phyloP scores from a whole-genome alignment of 2,888 invertebrate genomes.

The Ormyrus labotus region DNA sequence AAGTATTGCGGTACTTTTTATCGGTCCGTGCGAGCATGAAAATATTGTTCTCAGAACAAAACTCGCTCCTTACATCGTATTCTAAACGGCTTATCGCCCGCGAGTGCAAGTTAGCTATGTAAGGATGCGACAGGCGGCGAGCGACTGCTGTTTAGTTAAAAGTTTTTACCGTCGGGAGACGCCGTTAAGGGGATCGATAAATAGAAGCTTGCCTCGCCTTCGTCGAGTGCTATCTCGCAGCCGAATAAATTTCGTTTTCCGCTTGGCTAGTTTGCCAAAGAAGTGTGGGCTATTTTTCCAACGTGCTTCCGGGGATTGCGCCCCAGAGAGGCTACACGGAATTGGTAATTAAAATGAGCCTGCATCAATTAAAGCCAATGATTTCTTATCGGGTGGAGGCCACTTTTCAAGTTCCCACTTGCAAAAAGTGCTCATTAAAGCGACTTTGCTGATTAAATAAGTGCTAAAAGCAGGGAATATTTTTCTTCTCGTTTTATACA shows the following conservation, averaged over 20 bases:
- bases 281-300: conserved; percentile 26
- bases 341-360: conserved; percentile 41
- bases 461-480: background rate
- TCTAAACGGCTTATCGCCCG: conserved; percentile 64
- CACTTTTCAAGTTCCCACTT: background rate
- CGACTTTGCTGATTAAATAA: background rate
- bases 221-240: conserved; percentile 27
- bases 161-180: conserved; percentile 56
- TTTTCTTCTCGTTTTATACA: background rate
- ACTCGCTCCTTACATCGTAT: conserved; percentile 57
- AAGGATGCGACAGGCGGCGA: background rate
- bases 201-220: conserved; percentile 27
- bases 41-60: conserved; percentile 66
- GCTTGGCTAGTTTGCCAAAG: conserved; percentile 30
- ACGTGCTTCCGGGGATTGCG: conserved; percentile 22
- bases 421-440: background rate
- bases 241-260: conserved; percentile 40
- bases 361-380: conserved; percentile 26
- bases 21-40: conserved; percentile 65
- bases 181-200: conserved; percentile 60
- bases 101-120: conserved; percentile 57
- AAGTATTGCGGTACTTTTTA: conserved; percentile 69
- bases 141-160: conserved; percentile 55
- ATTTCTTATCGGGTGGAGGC: conserved; percentile 15
- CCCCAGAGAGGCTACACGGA: background rate